phyloP scores from a whole-genome alignment of 2,888 invertebrate species.

The Drosophila setosimentum region DNA sequence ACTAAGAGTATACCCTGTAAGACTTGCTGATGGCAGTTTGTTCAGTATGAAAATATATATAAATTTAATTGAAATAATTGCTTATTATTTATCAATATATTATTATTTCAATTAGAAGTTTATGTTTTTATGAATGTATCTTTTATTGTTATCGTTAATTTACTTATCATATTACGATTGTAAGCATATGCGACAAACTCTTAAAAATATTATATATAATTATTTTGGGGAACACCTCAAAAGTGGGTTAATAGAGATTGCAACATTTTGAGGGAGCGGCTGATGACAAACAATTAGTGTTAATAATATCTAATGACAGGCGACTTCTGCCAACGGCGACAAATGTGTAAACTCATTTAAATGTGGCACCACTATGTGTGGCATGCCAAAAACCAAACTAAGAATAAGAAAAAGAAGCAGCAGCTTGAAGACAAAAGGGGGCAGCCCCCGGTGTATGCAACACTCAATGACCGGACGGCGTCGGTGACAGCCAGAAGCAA shows the following conservation, averaged over 20 bases:
- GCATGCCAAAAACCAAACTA: slow-evolving; percentile 40
- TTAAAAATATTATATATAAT: neutral
- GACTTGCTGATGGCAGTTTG: neutral
- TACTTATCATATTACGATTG: no score
- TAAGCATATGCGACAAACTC: neutral
- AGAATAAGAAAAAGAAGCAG: neutral
- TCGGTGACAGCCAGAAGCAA: slow-evolving; percentile 53
- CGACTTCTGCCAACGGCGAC: slow-evolving; percentile 47
- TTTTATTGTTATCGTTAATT: no score
- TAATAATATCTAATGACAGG: slow-evolving; percentile 58
- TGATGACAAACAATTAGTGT: slow-evolving; percentile 57
- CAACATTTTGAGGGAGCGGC: neutral
- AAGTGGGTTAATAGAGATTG: neutral
- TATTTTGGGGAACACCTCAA: neutral
- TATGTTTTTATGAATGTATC: no score
- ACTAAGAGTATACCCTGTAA: neutral
- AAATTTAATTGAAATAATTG: no score
- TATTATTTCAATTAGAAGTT: no score
- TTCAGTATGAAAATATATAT: no score
- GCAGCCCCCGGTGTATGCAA: slow-evolving; percentile 4
- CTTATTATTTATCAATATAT: no score
- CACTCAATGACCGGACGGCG: slow-evolving; percentile 58
- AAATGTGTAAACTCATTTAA: slow-evolving; percentile 68
- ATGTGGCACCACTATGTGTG: slow-evolving; percentile 12
- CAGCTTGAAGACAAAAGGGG: neutral